Conservation (phyloP, 2,797 vertebrate genomes). For the Anguilla megastoma region DNA sequence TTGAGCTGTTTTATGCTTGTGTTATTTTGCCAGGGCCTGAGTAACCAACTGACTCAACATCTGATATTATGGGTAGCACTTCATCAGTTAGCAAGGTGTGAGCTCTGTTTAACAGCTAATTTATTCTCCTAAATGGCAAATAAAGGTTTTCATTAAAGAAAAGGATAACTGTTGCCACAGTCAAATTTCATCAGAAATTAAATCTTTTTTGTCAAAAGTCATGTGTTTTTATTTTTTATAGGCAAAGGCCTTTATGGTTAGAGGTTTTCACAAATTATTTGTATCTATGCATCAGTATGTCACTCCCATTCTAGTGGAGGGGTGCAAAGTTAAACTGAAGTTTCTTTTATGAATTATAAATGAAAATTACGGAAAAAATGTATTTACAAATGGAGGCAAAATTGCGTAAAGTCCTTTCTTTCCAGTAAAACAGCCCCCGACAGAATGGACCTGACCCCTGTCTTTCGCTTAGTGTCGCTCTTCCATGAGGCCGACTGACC, state of each 20-base stretch:
- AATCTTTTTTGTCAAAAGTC: not conserved
- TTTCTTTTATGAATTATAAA: not conserved
- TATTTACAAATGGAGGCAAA: not conserved
- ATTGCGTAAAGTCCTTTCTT: not conserved
- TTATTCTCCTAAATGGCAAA: not conserved
- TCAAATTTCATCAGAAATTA: not conserved
- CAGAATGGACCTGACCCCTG: not conserved
- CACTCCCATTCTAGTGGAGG: not conserved
- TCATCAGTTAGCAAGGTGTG: not conserved
- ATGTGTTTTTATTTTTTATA: not conserved
- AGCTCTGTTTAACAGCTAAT: not conserved
- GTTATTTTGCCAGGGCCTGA: not conserved
- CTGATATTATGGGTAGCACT: not conserved
- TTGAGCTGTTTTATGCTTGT: not conserved
- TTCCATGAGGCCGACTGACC: not conserved
- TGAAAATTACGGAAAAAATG: not conserved
- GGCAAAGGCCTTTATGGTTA: not conserved
- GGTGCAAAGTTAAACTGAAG: not conserved
- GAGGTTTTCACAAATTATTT: not conserved
- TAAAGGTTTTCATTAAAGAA: not conserved
- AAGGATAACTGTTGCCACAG: not conserved
- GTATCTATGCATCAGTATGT: not conserved
- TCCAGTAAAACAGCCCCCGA: not conserved
- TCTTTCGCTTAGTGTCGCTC: not conserved
- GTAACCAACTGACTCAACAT: conserved; percentile 3